Conservation (phyloP, 2,888 invertebrate species). For the Priocnemis perturbator region DNA sequence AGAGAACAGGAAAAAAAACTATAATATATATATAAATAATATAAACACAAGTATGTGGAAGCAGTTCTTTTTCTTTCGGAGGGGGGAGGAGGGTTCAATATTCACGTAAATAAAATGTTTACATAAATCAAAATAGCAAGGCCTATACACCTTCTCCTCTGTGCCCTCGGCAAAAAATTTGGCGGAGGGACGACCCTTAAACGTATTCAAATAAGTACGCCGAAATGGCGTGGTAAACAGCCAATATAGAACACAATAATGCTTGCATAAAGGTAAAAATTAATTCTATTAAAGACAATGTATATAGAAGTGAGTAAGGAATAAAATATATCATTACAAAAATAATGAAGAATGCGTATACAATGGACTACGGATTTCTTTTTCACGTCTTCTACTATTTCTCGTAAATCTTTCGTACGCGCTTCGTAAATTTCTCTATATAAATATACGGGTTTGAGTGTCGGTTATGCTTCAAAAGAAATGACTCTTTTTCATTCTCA, state of each 20-base stretch:
- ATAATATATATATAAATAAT: slow-evolving; percentile 30
- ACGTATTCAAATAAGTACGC: slow-evolving; percentile 50
- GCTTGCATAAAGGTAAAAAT: slow-evolving; percentile 54
- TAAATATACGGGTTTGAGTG: slow-evolving; percentile 44
- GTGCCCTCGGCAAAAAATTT: slow-evolving; percentile 14
- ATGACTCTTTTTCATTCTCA: slow-evolving; percentile 21
- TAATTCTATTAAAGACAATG: slow-evolving; percentile 49
- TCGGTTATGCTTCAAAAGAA: slow-evolving; percentile 44
- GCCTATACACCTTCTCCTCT: slow-evolving; percentile 12
- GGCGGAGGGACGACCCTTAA: slow-evolving; percentile 27
- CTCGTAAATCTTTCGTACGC: slow-evolving; percentile 19
- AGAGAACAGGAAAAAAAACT: slow-evolving; percentile 32
- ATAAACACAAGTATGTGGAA: slow-evolving; percentile 33
- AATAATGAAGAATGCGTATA: slow-evolving; percentile 54
- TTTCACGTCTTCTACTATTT: slow-evolving; percentile 27
- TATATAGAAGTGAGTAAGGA: slow-evolving; percentile 47
- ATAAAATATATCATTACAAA: slow-evolving; percentile 57
- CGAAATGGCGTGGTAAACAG: slow-evolving; percentile 58
- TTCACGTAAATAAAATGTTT: slow-evolving; percentile 36
- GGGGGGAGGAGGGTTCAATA: neutral
- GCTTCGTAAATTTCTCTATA: slow-evolving; percentile 17
- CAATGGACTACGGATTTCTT: slow-evolving; percentile 39
- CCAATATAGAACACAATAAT: slow-evolving; percentile 65
- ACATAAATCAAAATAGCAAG: slow-evolving; percentile 39
- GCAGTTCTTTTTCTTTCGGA: slow-evolving; percentile 10